phyloP scores from a whole-genome alignment of 1,140 invertebrate genomes.

The Lethocerus indicus region DNA sequence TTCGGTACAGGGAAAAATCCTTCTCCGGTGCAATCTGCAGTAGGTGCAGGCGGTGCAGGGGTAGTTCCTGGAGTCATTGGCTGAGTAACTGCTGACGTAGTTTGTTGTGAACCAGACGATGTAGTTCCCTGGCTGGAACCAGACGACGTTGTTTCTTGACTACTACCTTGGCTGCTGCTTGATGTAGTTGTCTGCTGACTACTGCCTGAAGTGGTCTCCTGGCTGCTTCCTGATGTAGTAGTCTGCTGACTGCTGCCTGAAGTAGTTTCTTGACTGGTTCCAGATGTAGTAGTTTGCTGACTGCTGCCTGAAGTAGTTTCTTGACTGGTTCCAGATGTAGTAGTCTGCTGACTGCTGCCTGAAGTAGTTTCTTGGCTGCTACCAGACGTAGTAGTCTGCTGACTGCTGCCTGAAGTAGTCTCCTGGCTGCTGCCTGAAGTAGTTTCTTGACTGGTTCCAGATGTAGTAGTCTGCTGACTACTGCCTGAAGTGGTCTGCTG shows the following conservation, averaged over 20 bases:
- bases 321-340: constrained; percentile 13
- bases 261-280: constrained; percentile 6
- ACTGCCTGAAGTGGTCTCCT: constrained; percentile 10
- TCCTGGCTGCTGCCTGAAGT: constrained; percentile 6
- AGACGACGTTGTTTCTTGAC: constrained; percentile 15
- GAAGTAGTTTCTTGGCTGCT: constrained; percentile 11
- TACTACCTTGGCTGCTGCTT: constrained; percentile 9
- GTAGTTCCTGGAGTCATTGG: constrained; percentile 1
- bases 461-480: constrained; percentile 7
- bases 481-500: constrained; percentile 7
- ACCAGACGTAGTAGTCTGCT: constrained; percentile 9
- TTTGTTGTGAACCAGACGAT: background rate
- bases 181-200: constrained; percentile 2
- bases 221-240: constrained; percentile 9
- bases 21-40: background rate
- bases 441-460: constrained; percentile 11
- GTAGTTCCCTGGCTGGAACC: constrained; percentile 6
- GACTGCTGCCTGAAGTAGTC: constrained; percentile 1
- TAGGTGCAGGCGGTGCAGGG: background rate
- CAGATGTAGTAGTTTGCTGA: constrained; percentile 13
- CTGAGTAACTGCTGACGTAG: background rate
- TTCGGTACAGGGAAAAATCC: constrained; percentile 33
- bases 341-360: constrained; percentile 9
- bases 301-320: constrained; percentile 11
- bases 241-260: constrained; percentile 11